Percentiles rank a stretch among this genome's conserved stretches.
phyloP scores from a whole-genome alignment of 1,140 invertebrate species.

The Nilaparvata lugens region DNA sequence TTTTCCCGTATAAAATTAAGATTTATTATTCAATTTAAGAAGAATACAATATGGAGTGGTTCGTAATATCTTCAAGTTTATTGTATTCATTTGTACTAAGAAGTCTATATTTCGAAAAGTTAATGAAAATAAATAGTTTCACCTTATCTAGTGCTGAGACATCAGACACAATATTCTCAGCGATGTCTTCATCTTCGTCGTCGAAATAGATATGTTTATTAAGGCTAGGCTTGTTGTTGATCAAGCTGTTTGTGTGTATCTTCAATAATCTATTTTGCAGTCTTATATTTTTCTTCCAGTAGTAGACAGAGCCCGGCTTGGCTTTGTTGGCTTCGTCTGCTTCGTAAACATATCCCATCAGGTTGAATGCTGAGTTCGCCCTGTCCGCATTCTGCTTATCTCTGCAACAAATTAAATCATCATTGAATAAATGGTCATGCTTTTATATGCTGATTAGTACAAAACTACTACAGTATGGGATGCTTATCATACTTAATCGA shows the following conservation, averaged over 20 bases:
- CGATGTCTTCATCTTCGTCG: slow-evolving; percentile 46
- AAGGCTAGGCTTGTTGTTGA: slow-evolving; percentile 21
- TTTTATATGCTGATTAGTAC: too few species aligned
- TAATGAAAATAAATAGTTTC: slow-evolving; percentile 20
- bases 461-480: too few species aligned
- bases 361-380: slow-evolving; percentile 51
- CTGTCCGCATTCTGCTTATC: slow-evolving; percentile 32
- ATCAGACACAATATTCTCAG: neutral
- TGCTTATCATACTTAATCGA: too few species aligned
- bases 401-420: too few species aligned
- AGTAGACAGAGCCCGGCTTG: slow-evolving; percentile 45
- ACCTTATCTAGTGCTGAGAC: slow-evolving; percentile 35
- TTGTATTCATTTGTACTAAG: too few species aligned
- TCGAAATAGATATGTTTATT: slow-evolving; percentile 53
- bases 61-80: too few species aligned
- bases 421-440: too few species aligned
- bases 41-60: too few species aligned
- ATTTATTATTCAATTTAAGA: too few species aligned
- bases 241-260: slow-evolving; percentile 16
- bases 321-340: slow-evolving; percentile 26
- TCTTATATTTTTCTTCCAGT: slow-evolving; percentile 50
- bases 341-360: slow-evolving; percentile 51
- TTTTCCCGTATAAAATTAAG: too few species aligned
- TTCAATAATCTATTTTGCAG: slow-evolving; percentile 46
- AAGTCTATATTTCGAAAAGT: too few species aligned